Conservation (phyloP, 2,888 invertebrate species). For the Rhagophthalmus giganteus region DNA sequence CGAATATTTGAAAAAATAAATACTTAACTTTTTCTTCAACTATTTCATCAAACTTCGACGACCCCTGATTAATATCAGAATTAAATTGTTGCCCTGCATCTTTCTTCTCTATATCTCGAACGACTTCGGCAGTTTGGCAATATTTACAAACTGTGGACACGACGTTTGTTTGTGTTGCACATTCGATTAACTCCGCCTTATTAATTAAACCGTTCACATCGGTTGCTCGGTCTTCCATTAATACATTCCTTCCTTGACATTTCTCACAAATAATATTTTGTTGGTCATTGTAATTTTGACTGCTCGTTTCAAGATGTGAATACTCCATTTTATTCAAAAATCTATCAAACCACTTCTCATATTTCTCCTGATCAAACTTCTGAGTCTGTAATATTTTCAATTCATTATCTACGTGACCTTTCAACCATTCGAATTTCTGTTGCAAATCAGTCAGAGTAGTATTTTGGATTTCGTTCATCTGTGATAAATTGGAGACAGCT, state of each 20-base stretch:
- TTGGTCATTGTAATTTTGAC: neutral
- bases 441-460: constrained; percentile 41
- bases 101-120: too few relatives aligned
- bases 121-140: constrained; percentile 22
- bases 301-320: constrained; percentile 35
- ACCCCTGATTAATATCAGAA: too few relatives aligned
- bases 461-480: constrained; percentile 10
- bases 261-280: constrained; percentile 1
- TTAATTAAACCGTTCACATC: neutral
- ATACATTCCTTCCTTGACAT: constrained; percentile 19
- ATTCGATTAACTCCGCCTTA: constrained; percentile 19
- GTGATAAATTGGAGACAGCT: neutral
- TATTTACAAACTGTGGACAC: constrained; percentile 12
- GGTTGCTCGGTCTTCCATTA: constrained; percentile 37
- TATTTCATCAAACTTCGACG: too few relatives aligned
- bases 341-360: constrained; percentile 58
- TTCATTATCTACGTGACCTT: constrained; percentile 49
- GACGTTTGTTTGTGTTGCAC: constrained; percentile 45
- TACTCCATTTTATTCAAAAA: constrained; percentile 40
- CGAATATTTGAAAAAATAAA: too few relatives aligned
- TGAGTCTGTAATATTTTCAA: constrained; percentile 59
- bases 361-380: constrained; percentile 60
- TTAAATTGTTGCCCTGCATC: too few relatives aligned
- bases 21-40: too few relatives aligned
- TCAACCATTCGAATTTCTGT: constrained; percentile 50